Base-by-base conservation (phyloP, 2,797 vertebrate genomes). In the Glyptemys insculpta region DNA sequence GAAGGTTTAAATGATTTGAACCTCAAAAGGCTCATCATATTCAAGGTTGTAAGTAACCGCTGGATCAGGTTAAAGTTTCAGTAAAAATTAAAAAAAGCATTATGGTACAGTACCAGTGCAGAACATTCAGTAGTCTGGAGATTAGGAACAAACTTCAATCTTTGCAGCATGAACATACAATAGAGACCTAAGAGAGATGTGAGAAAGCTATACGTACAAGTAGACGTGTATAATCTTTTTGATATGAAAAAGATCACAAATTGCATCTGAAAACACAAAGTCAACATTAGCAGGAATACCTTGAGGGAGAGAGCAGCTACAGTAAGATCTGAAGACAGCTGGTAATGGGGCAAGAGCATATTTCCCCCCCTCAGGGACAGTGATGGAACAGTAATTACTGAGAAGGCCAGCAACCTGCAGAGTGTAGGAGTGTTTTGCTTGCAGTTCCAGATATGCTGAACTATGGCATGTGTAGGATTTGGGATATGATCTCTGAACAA, bases 241-340 rank as follows among this genome's bases (percentile, higher is more conserved):
- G 41, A 91, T 95, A 86, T 65, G 53, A 96, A 94, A 92, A 93
- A 86, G 47, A 94, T 93, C 68, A 89, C 81, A 95, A 91, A 97
- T 92, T 91, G 29, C 79, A 88, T 95, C 87, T 94, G 95, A 93
- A 96, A 95, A 95, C 79, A 83, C 50, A 87, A 87, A 92, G 93
- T 96, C 89, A 92, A 76, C 85, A 79, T 83, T 81, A 91, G 56
- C 68, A 95, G 87, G 86, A 93, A 54, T 80, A 90, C 79, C 94
- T 95, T 0, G 0, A 91, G 86, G 92, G 87, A 92, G 44, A 93
- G 3, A 16, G 47, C 81, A 92, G 50, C 89, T 93, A 87, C 52
- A 68, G 82, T 93, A 92, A 94, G 92, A 91, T 91, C 62, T 68
- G 93, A 95, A 94, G 90, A 96, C 83, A 95, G 90, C 87, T 91